phyloP scores from a whole-genome alignment of 2,888 invertebrate genomes.

The Agriopis marginaria region DNA sequence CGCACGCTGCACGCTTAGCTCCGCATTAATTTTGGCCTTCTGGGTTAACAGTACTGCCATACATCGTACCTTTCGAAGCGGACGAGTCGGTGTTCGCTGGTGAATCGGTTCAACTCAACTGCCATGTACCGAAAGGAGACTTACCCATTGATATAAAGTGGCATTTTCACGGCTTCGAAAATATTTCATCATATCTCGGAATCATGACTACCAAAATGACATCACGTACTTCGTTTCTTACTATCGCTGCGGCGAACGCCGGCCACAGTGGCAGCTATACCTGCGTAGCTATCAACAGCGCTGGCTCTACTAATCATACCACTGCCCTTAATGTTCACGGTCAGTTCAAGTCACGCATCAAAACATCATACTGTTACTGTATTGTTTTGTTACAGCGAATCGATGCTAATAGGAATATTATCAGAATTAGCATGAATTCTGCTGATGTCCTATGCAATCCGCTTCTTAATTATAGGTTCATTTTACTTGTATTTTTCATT shows the following conservation, averaged over 20 bases:
- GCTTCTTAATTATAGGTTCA: slow-evolving; percentile 55
- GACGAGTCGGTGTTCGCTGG: slow-evolving; percentile 90
- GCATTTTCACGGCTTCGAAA: slow-evolving; percentile 90
- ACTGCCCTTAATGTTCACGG: slow-evolving; percentile 87
- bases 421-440: slow-evolving; percentile 77
- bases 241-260: slow-evolving; percentile 89
- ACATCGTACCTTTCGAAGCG: slow-evolving; percentile 89
- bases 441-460: slow-evolving; percentile 62
- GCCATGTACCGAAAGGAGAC: slow-evolving; percentile 91
- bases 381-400: slow-evolving; percentile 54
- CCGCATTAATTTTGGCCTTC: slow-evolving; percentile 76
- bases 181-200: slow-evolving; percentile 85
- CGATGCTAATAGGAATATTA: slow-evolving; percentile 64
- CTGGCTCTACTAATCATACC: slow-evolving; percentile 89
- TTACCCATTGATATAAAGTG: slow-evolving; percentile 91
- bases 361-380: slow-evolving; percentile 41
- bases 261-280: slow-evolving; percentile 92
- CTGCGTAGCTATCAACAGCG: slow-evolving; percentile 91
- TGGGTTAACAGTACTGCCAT: slow-evolving; percentile 88
- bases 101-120: slow-evolving; percentile 89
- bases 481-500: slow-evolving; percentile 54
- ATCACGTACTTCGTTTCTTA: slow-evolving; percentile 89
- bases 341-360: slow-evolving; percentile 73
- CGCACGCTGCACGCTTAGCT: slow-evolving; percentile 84
- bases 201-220: slow-evolving; percentile 88